phyloP scores from a whole-genome alignment of 2,888 invertebrate species.

The Odontocerum albicorne region DNA sequence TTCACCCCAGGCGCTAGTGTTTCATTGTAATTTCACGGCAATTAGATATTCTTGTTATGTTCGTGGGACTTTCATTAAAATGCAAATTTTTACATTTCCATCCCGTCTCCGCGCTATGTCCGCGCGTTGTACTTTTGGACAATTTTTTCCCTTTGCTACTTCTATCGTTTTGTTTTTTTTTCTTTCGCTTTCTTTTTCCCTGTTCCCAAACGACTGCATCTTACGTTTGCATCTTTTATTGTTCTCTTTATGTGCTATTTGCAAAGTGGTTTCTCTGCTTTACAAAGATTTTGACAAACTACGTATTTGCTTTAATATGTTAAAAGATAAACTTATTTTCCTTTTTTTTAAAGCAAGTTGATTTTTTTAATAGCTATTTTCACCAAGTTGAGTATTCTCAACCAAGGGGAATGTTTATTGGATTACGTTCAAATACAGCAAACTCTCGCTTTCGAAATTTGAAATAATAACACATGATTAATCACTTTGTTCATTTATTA shows the following conservation, averaged over 20 bases:
- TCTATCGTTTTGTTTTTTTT: conserved; percentile 3
- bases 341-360: too few species aligned
- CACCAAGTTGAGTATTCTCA: too few species aligned
- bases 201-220: neutral
- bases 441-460: too few species aligned
- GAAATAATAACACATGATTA: too few species aligned
- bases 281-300: neutral
- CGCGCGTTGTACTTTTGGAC: conserved; percentile 1
- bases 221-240: neutral
- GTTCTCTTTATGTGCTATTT: too few species aligned
- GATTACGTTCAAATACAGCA: too few species aligned
- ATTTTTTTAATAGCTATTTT: too few species aligned
- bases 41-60: conserved; percentile 49
- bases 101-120: conserved; percentile 5
- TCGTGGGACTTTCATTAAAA: conserved; percentile 57
- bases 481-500: too few species aligned
- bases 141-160: conserved; percentile 10
- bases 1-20: conserved; percentile 10
- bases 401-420: too few species aligned
- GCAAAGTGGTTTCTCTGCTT: neutral
- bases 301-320: neutral
- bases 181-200: neutral
- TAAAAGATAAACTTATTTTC: too few species aligned
- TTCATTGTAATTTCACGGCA: conserved; percentile 40
- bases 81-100: conserved; percentile 49